Percentiles rank a stretch among this genome's conserved stretches.
Conservation (phyloP, 2,113 vertebrate genomes). For the Mobula birostris region DNA sequence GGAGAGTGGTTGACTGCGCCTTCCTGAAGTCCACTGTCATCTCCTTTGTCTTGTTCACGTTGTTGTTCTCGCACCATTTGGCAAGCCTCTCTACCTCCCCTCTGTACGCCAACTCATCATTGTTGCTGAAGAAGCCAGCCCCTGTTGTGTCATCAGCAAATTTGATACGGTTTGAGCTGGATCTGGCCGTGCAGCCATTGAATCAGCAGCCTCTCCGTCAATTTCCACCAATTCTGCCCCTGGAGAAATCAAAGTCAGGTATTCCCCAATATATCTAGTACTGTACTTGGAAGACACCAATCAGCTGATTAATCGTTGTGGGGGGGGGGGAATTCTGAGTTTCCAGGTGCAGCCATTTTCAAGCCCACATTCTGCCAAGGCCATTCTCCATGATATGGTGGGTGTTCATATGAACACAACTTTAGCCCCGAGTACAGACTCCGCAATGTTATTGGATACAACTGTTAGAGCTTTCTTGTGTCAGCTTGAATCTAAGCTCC, state of each 20-base stretch:
- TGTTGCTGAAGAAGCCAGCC: too few relatives aligned
- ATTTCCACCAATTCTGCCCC: not conserved
- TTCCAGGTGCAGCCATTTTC: not conserved
- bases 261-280: not conserved
- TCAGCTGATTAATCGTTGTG: not conserved
- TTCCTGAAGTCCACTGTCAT: too few relatives aligned
- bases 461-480: not conserved
- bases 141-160: too few relatives aligned
- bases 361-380: not conserved
- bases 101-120: too few relatives aligned
- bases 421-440: not conserved
- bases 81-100: too few relatives aligned
- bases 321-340: not conserved
- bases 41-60: too few relatives aligned
- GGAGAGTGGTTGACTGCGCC: too few relatives aligned
- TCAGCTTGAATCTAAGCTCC: not conserved
- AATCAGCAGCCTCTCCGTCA: too few relatives aligned
- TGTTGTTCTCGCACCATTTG: too few relatives aligned
- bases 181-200: too few relatives aligned
- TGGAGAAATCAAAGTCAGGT: not conserved
- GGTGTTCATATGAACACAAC: not conserved
- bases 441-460: not conserved
- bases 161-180: too few relatives aligned
- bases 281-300: not conserved
- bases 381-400: not conserved